A percentile compares a stretch with the other conserved stretches of the same genome.
phyloP scores from a whole-genome alignment of 2,113 vertebrate species.

The Pardalotus punctatus region DNA sequence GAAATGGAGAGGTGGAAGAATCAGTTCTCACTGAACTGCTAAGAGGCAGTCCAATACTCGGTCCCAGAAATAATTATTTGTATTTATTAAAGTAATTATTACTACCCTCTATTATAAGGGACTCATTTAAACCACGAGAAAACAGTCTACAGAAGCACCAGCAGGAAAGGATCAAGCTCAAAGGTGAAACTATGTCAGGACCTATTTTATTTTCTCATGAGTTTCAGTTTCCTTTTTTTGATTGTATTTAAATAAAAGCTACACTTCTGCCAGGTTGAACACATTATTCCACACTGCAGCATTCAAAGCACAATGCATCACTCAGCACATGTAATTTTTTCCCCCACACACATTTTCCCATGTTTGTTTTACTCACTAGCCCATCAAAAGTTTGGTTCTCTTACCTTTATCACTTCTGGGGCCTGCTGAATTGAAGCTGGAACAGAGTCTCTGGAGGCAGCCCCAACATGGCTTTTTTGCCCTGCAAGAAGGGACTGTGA shows the following conservation, averaged over 20 bases:
- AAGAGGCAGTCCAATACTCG: not conserved
- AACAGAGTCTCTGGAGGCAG: conserved; percentile 72
- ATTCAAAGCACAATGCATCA: conserved; percentile 6
- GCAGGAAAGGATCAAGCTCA: not conserved
- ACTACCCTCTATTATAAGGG: not conserved
- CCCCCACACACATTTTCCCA: not conserved
- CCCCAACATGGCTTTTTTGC: conserved; percentile 42
- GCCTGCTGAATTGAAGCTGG: conserved; percentile 90
- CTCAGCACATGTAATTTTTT: not conserved
- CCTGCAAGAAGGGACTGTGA: conserved; percentile 71
- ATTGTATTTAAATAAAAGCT: not conserved
- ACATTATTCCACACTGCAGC: not conserved
- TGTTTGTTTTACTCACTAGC: not conserved
- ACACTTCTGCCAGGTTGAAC: not conserved
- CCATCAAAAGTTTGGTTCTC: conserved; percentile 46
- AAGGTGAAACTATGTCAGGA: not conserved
- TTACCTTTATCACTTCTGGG: conserved; percentile 94
- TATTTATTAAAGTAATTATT: not conserved
- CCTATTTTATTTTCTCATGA: not conserved
- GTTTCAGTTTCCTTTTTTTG: not conserved
- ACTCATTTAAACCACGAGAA: not conserved
- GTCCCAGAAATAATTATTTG: not conserved
- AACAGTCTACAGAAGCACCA: not conserved
- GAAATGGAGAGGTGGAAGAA: not conserved
- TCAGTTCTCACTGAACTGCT: not conserved